A percentile compares a stretch with the other conserved stretches of the same genome.
These are phyloP conservation scores for Lasioglossum figueresi DNA, from an alignment of 2,888 invertebrate genomes.

Conservation along the genomic window DNA sequence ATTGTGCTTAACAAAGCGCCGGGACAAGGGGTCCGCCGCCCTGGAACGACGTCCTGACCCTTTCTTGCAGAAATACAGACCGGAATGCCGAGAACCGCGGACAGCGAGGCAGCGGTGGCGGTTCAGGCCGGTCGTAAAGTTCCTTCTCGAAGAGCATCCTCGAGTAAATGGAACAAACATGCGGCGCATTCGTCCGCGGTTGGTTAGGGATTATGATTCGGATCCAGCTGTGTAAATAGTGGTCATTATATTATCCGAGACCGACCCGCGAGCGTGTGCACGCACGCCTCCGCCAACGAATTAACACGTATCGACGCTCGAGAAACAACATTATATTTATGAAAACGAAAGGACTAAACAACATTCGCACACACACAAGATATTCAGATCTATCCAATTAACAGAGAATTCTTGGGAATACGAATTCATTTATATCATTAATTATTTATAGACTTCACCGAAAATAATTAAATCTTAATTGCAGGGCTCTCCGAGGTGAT, in stretches of 20 bases:
- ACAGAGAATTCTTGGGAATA: neutral
- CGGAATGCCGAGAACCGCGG: conserved; percentile 29
- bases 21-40: conserved; percentile 57
- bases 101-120: neutral
- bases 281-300: neutral
- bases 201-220: conserved; percentile 67
- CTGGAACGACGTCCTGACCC: conserved; percentile 52
- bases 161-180: conserved; percentile 78
- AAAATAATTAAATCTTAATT: neutral
- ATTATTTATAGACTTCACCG: neutral
- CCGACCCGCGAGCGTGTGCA: neutral
- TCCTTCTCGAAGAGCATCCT: conserved; percentile 69
- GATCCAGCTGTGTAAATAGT: conserved; percentile 71
- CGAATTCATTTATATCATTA: neutral
- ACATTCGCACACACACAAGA: neutral
- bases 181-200: conserved; percentile 60
- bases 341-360: neutral
- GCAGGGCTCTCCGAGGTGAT: neutral
- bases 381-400: neutral
- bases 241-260: conserved; percentile 64
- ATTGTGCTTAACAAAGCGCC: conserved; percentile 73
- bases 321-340: neutral
- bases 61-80: conserved; percentile 40
- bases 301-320: conserved; percentile 4
- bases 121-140: conserved; percentile 66